Percentiles rank a stretch among this genome's conserved stretches.
Evolutionary conservation across 2,797 vertebrate genomes (phyloP).

Genomic region (Sebastes minor): DNA sequence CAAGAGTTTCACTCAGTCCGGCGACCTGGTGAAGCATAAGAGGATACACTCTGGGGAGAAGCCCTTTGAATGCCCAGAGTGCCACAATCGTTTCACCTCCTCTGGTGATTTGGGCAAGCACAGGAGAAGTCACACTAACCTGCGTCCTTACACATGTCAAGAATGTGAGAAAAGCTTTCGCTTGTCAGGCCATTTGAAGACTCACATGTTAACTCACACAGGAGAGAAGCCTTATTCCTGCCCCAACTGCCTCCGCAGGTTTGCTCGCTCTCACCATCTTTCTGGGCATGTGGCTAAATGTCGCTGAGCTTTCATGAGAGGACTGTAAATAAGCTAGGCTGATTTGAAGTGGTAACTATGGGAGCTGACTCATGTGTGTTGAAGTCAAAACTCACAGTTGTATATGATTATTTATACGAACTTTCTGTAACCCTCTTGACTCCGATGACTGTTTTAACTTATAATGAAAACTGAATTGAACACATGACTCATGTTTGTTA

Average conservation of each 20-base stretch:
- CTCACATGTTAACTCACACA: conserved; percentile 82
- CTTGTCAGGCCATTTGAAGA: conserved; percentile 81
- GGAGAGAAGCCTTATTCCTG: conserved; percentile 84
- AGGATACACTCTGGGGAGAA: conserved; percentile 83
- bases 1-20: conserved; percentile 83
- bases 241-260: conserved; percentile 80
- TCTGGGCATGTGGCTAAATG: conserved; percentile 81
- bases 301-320: conserved; percentile 53
- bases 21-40: conserved; percentile 83
- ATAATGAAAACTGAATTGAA: neutral
- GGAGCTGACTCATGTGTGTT: conserved; percentile 21
- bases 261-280: conserved; percentile 83
- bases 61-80: conserved; percentile 83
- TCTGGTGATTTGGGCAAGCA: conserved; percentile 84
- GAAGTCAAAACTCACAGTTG: neutral
- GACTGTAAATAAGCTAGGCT: conserved; percentile 13
- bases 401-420: conserved; percentile 52
- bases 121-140: conserved; percentile 80
- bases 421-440: conserved; percentile 15
- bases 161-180: conserved; percentile 82
- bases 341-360: neutral
- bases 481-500: neutral
- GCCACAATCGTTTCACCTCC: conserved; percentile 80
- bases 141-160: conserved; percentile 81
- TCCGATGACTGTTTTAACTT: conserved; percentile 33